A percentile compares a stretch with the other conserved stretches of the same genome.
These are phyloP conservation scores for Oreochromis niloticus DNA, from an alignment of 2,113 vertebrate species.

Conservation along the genomic window DNA sequence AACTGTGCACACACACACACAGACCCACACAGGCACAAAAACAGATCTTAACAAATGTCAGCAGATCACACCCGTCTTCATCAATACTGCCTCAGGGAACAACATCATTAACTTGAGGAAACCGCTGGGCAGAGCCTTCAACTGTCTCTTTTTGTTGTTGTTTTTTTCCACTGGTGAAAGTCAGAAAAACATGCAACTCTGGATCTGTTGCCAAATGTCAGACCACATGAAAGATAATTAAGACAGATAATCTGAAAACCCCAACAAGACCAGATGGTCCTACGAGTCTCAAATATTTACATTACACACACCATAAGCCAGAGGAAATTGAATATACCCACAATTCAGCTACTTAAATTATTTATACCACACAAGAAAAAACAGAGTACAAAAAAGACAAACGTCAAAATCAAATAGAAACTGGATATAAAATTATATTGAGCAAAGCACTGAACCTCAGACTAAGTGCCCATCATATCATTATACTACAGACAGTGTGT, in stretches of 20 bases:
- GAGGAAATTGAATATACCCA: neutral
- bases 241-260: neutral
- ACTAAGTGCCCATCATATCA: neutral
- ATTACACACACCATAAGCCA: neutral
- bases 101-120: slow-evolving; percentile 2
- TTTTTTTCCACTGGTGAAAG: neutral
- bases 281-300: neutral
- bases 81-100: neutral
- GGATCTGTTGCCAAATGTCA: slow-evolving; percentile 3
- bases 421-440: neutral
- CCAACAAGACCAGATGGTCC: neutral
- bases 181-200: neutral
- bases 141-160: neutral
- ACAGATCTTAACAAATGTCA: neutral
- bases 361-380: neutral
- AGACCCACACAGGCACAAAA: neutral
- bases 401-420: neutral
- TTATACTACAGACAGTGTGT: neutral
- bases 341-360: neutral
- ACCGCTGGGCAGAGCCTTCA: neutral
- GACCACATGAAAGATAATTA: neutral
- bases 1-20: neutral
- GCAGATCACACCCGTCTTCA: neutral
- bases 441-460: neutral
- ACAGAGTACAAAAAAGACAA: neutral